Evolutionary conservation across 2,888 invertebrate genomes (phyloP).

Genomic region (Stegophylla sp.): DNA sequence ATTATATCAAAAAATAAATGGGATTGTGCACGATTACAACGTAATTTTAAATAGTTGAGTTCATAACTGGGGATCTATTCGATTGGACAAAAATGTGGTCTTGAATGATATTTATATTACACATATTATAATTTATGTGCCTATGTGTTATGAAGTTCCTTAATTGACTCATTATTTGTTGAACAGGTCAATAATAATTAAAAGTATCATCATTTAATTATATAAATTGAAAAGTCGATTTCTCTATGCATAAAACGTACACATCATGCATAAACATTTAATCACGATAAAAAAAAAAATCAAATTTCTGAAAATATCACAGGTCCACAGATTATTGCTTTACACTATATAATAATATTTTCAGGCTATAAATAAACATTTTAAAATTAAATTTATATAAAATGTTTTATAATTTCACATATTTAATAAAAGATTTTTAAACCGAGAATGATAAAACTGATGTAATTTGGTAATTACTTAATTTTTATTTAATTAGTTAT

Average conservation of each 20-base stretch:
- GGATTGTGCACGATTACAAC: no score
- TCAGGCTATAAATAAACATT: background rate
- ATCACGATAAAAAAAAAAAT: background rate
- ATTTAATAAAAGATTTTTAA: background rate
- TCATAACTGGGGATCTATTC: no score
- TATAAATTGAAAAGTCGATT: background rate
- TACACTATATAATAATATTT: background rate
- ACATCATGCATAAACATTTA: background rate
- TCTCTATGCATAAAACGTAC: background rate
- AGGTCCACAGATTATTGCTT: background rate
- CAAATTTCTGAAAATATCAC: background rate
- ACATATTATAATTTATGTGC: no score
- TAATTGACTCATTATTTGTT: no score
- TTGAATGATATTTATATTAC: no score
- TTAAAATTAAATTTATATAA: background rate
- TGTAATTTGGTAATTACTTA: no score
- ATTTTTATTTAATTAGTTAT: no score
- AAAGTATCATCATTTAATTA: background rate
- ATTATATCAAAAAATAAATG: no score
- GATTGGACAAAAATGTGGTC: no score
- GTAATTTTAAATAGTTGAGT: no score
- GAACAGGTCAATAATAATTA: no score
- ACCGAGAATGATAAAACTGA: background rate
- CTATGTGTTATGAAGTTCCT: no score
- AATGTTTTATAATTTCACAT: background rate